Conservation (phyloP, 2,113 vertebrate genomes). For the Octodon degus region DNA sequence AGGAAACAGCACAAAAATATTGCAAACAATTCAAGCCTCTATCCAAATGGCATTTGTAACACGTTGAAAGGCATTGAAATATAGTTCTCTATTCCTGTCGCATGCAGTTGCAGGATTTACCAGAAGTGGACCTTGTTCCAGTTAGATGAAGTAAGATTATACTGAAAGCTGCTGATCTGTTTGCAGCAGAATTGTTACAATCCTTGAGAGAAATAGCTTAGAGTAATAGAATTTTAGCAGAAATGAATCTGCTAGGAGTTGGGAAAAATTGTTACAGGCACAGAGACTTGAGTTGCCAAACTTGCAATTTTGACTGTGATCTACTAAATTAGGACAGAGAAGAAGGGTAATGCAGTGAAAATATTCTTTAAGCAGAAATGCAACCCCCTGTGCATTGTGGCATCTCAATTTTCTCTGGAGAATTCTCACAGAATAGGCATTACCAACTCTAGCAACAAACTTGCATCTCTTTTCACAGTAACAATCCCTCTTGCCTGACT, state of each 20-base stretch:
- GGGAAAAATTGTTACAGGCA: conserved; percentile 71
- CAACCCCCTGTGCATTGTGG: conserved; percentile 53
- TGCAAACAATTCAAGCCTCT: not conserved
- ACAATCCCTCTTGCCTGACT: conserved; percentile 32
- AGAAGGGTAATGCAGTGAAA: conserved; percentile 62
- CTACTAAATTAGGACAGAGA: conserved; percentile 76
- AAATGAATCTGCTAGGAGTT: conserved; percentile 82
- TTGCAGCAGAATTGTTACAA: conserved; percentile 85
- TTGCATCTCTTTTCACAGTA: conserved; percentile 33
- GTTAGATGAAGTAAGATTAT: conserved; percentile 85
- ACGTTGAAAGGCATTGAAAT: conserved; percentile 79
- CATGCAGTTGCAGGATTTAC: conserved; percentile 83
- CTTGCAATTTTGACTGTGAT: conserved; percentile 78
- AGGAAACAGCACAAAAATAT: not conserved
- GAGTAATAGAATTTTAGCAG: conserved; percentile 86
- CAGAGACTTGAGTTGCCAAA: conserved; percentile 67
- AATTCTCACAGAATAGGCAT: conserved; percentile 61
- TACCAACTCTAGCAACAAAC: conserved; percentile 46
- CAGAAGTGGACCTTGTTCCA: conserved; percentile 81
- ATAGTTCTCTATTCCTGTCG: conserved; percentile 85
- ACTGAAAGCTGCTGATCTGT: conserved; percentile 85
- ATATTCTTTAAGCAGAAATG: conserved; percentile 64
- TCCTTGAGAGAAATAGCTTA: conserved; percentile 84
- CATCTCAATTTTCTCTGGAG: conserved; percentile 14
- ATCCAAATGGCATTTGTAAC: conserved; percentile 78